Conservation (phyloP, 2,797 vertebrate genomes). For the Tauraco hartlaubi region DNA sequence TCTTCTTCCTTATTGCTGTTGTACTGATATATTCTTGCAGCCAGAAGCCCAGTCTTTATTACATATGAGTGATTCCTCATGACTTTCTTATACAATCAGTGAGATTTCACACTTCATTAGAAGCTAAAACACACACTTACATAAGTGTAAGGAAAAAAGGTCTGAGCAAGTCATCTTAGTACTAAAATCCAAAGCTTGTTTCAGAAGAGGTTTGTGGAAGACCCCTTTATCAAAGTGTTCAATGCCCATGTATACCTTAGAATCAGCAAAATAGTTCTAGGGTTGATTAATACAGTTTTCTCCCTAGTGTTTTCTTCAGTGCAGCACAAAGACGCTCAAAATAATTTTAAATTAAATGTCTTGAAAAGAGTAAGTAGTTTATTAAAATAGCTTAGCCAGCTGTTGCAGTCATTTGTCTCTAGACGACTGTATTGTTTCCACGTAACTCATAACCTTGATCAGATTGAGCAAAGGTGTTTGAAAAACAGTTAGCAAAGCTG, state of each 20-base stretch:
- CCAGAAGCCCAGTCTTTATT: neutral
- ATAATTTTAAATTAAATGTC: neutral
- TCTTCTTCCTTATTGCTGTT: neutral
- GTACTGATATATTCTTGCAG: neutral
- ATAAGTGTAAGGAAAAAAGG: neutral
- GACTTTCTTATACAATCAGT: neutral
- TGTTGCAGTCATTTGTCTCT: neutral
- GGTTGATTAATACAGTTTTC: neutral
- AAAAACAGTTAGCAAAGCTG: neutral
- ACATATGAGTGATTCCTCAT: neutral
- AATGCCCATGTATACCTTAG: neutral
- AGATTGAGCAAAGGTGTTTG: neutral
- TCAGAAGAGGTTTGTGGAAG: neutral
- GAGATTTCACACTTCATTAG: conserved; percentile 18
- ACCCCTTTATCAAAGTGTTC: neutral
- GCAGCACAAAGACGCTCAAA: neutral
- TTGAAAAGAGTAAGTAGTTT: neutral
- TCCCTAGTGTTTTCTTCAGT: neutral
- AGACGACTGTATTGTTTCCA: neutral
- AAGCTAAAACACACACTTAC: neutral
- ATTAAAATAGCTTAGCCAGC: neutral
- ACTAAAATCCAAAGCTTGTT: neutral
- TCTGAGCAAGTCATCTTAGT: neutral
- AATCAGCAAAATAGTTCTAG: neutral
- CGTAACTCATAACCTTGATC: neutral